Base-by-base conservation (phyloP, 1,140 invertebrate species). In the Lasaia peninsularis region DNA sequence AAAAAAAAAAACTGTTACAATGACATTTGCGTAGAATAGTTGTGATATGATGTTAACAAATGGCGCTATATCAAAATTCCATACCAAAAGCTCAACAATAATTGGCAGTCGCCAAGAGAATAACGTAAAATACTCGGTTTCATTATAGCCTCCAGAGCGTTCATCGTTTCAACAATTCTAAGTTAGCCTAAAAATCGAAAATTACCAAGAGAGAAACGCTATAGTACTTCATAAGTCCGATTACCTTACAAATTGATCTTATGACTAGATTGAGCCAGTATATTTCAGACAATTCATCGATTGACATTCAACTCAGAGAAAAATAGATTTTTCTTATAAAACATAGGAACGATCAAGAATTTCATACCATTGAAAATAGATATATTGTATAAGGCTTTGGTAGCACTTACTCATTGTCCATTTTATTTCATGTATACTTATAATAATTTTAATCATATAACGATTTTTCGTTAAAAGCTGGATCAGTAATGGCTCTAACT, bases 261-360 rank as follows among this genome's bases (percentile, higher is more conserved):
- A 88, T 88, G 85, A 88, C 85, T 88, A 88, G 85, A 88, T 86
- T 88, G 85, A 88, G 85, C 81, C 85, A 86, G 83, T 86, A 69
- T 76, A 44, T 75, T 75, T 73, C 72, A 75, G 65, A 82, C 75
- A 77, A 72, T 76, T 69, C 72, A 73, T 69, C 62, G 65, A 63
- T 66, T 69, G 67, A 66, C 69, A 73, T 62, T 63, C 67, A 79
- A 75, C 70, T 74, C 65, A 65, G 74, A 44, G 37, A 77, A 74
- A 73, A 73, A 78, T 78, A 79, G 84, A 85, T 77, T 78, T 82
- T 75, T 73, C 77, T 80, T 85, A 85, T 69, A 78, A 80, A 82
- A 78, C 71, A 69, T 81, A 86, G 79, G 80, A 86, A 86, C 81
- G 71, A 83, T 69, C 63, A 78, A 79, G 69, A 79, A 76, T 71